These are phyloP conservation scores for Ifrita kowaldi DNA, from an alignment of 2,113 vertebrate genomes.

Conservation along the genomic window DNA sequence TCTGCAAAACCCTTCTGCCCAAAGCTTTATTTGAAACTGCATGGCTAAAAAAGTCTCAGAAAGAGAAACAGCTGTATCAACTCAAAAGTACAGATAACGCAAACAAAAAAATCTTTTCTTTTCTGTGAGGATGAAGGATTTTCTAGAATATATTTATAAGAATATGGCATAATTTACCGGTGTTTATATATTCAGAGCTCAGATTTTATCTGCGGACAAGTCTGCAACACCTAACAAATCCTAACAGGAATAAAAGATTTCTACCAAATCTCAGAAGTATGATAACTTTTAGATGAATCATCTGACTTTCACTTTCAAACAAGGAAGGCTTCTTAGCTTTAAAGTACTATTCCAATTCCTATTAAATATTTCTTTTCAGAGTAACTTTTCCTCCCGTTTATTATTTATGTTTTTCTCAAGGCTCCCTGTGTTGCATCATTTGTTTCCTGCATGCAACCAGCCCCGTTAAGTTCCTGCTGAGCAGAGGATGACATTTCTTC, in stretches of 20 bases:
- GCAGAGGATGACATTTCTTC: not conserved
- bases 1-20: not conserved
- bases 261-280: not conserved
- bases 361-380: slow-evolving; percentile 2
- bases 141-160: not conserved
- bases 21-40: not conserved
- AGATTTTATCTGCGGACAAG: not conserved
- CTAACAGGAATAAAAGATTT: not conserved
- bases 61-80: slow-evolving; percentile 33
- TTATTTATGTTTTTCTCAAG: slow-evolving; percentile 11
- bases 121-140: not conserved
- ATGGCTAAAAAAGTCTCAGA: not conserved
- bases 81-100: not conserved
- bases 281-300: slow-evolving; percentile 20
- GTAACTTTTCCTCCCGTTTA: not conserved
- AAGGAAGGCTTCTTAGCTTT: not conserved
- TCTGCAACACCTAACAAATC: slow-evolving; percentile 25
- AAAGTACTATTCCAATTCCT: not conserved
- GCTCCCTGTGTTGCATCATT: not conserved
- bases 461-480: not conserved
- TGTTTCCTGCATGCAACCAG: not conserved
- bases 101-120: not conserved
- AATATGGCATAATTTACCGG: not conserved
- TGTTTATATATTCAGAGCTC: not conserved
- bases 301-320: not conserved